A percentile compares a stretch with the other conserved stretches of the same genome.
Evolutionary conservation across 1,140 invertebrate genomes (phyloP).

Genomic region (Drosophila oshimai): DNA sequence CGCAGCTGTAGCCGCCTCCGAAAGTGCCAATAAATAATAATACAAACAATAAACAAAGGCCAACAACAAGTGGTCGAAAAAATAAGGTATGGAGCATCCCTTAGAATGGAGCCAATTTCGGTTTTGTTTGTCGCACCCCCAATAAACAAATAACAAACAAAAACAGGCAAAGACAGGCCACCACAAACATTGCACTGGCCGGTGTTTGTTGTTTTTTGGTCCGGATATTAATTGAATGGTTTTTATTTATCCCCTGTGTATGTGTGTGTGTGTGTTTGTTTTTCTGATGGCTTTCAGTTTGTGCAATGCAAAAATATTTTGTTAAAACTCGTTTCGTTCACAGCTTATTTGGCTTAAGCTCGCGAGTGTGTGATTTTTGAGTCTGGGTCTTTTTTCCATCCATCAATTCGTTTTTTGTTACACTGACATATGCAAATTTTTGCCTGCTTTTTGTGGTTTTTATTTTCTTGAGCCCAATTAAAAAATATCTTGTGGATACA

Average conservation of each 20-base stretch:
- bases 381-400: constrained; percentile 7
- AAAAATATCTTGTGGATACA: constrained; percentile 27
- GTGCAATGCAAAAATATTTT: constrained; percentile 62
- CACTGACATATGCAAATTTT: constrained; percentile 36
- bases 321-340: constrained; percentile 57
- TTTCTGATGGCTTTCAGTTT: constrained; percentile 39
- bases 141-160: constrained; percentile 2
- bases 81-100: constrained; percentile 13
- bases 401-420: constrained; percentile 35
- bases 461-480: constrained; percentile 14
- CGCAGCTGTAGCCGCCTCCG: constrained; percentile 5
- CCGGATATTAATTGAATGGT: constrained; percentile 43
- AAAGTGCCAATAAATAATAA: constrained; percentile 24
- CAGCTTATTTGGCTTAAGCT: constrained; percentile 11
- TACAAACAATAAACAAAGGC: constrained; percentile 28
- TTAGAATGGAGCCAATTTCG: constrained; percentile 3
- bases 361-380: constrained; percentile 10
- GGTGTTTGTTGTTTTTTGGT: constrained; percentile 33
- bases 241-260: not conserved
- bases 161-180: not conserved
- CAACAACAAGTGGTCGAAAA: not conserved
- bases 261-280: constrained; percentile 23
- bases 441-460: constrained; percentile 6
- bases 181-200: constrained; percentile 11
- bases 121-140: not conserved